Evolutionary conservation across 2,888 invertebrate genomes (phyloP), one percentile per base, ranked within the genome.

Genomic region (Clistopyga incitator): DNA sequence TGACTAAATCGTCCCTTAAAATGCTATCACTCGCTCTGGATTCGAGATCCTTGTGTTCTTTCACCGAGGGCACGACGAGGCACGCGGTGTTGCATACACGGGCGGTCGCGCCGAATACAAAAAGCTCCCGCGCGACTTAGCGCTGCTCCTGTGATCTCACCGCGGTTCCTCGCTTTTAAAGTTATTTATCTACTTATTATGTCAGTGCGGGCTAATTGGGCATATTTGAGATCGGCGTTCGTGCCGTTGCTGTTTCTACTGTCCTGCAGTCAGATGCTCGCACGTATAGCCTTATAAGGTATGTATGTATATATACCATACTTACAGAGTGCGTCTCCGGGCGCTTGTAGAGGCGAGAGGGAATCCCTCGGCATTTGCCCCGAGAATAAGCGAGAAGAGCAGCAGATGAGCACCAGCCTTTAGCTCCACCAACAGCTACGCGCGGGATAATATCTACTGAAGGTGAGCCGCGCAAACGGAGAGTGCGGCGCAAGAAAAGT

Each of bases 181-280:
- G 89, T 91, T 92, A 90, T 92, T 92, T 90, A 91, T 92, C 91
- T 91, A 91, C 92, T 92, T 92, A 92, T 92, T 92, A 92, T 91
- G 91, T 92, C 92, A 91, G 89, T 79, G 82, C 76, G 87, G 87
- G 91, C 90, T 92, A 92, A 92, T 92, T 92, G 92, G 92, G 89
- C 90, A 90, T 92, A 91, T 92, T 91, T 88, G 89, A 87, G 86
- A 88, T 88, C 86, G 83, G 56, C 68, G 81, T 75, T 78, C 52
- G 56, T 61, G 42, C 78, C 71, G 65, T 78, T 70, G 79, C 52
- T 34, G 54, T 70, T 20, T 34, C 71, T 20, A 38, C 47, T 15
- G 10, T 10, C 45, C 20, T 20, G 67, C 56, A 20, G 38, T 42
- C 20, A 87, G 84, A 89, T 91, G 87, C 90, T 90, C 89, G 90